Evolutionary conservation across 1,140 invertebrate species (phyloP), one percentile per base, ranked within the genome.

Genomic region (Gryon sp.): DNA sequence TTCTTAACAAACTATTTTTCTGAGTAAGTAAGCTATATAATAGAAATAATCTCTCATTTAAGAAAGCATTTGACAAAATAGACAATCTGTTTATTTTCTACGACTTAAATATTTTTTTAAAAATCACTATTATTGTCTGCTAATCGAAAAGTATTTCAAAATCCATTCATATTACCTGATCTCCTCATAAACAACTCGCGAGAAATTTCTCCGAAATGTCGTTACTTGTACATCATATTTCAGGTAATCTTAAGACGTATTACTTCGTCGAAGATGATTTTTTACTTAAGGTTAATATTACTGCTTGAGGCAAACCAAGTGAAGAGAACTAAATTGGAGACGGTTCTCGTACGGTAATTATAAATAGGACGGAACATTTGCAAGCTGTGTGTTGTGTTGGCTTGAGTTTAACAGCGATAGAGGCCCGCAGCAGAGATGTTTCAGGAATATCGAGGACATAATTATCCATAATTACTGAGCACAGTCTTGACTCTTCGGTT

Each of bases 391-490:
- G 41, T 43, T 32, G 65, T 38, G 50, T 41, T 62, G 62, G 68
- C 38, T 41, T 20, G 45, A 32, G 48, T n/a, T n/a, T 14, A 41
- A 76, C 69, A 68, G 40, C 53, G 53, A 60, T 55, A 41, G 52
- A 76, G 57, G 80, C 80, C 75, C 62, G 78, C 50, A 80, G 77
- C 76, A 20, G 73, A 80, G 85, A 87, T 84, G 83, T 86, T 87
- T 86, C 81, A 86, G 82, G 83, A 87, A 87, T 87, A 87, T 87
- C 86, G 84, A 87, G 84, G 83, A 87, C 85, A 85, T 87, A 87
- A 87, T 87, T 87, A 86, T 86, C 81, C 82, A 74, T 87, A 87
- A 87, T 87, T 87, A 86, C 85, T 78, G 83, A 84, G 83, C 80
- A 80, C 81, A 78, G 80, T 81, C 82, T 84, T 84, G 80, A 84